These are phyloP conservation scores for Marasmarcha lunaedactyla DNA, from an alignment of 2,888 invertebrate genomes.

Conservation along the genomic window DNA sequence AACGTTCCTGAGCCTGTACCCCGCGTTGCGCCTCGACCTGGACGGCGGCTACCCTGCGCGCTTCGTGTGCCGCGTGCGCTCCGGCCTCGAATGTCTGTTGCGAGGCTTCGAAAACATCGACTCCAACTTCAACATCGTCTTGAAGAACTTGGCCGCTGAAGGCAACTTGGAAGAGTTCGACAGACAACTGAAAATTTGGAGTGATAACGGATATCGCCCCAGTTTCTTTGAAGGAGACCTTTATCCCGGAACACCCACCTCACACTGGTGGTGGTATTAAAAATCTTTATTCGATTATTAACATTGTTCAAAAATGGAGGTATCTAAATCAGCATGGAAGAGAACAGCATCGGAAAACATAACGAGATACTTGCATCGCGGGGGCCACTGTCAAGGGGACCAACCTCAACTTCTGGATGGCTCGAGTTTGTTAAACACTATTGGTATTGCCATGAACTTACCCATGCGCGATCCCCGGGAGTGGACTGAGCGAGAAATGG, in stretches of 20 bases:
- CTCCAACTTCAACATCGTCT: too few relatives aligned
- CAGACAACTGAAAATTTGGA: slow-evolving; percentile 16
- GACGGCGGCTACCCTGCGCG: slow-evolving; percentile 14
- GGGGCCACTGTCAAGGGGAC: slow-evolving; percentile 18
- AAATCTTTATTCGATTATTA: too few relatives aligned
- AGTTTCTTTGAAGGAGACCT: slow-evolving; percentile 7
- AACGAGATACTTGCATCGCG: slow-evolving; percentile 18
- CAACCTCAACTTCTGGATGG: slow-evolving; percentile 18
- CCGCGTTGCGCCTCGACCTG: slow-evolving; percentile 7
- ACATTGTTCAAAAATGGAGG: too few relatives aligned
- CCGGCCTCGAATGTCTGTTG: slow-evolving; percentile 14
- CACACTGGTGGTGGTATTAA: slow-evolving; percentile 19
- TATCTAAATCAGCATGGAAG: too few relatives aligned
- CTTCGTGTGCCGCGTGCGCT: slow-evolving; percentile 15
- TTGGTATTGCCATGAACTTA: slow-evolving; percentile 20
- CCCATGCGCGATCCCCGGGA: slow-evolving; percentile 15
- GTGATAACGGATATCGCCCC: slow-evolving; percentile 17
- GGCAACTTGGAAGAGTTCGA: slow-evolving; percentile 17
- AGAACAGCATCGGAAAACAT: slow-evolving; percentile 15
- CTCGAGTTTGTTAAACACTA: slow-evolving; percentile 17
- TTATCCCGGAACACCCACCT: not conserved
- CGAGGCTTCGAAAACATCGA: too few relatives aligned
- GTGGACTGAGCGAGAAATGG: slow-evolving; percentile 15
- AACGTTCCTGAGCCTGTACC: slow-evolving; percentile 16
- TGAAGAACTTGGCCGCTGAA: too few relatives aligned